Base-by-base conservation (phyloP, 2,888 invertebrate species). In the Ophioninae sp. region DNA sequence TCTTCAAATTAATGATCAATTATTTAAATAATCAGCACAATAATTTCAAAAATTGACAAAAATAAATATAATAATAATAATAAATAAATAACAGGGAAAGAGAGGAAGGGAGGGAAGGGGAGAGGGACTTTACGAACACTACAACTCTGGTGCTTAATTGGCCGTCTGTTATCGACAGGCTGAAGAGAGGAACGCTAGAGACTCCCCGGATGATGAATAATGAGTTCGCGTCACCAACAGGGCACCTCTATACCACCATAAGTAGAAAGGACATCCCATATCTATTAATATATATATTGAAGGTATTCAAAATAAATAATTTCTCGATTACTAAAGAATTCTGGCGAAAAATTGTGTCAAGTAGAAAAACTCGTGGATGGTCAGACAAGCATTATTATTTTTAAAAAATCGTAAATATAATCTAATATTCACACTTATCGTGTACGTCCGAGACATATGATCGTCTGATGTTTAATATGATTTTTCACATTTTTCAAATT, bases 131-230 rank as follows among this genome's bases (percentile, higher is more conserved):
- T 81, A 67, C 63, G 81, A 79, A 79, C 72, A 76, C 84, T 68
- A 81, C 72, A 78, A 73, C 75, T 64, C 64, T 63, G 76, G 61
- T 79, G 79, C 71, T 81, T 81, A 84, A 84, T 84, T 84, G 81
- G 84, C 84, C 84, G 76, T 84, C 81, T 84, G 81, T 84, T 84
- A 84, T 84, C 84, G 84, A 84, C 81, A 84, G 84, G 58, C 75
- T 51, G 68, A 65, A 39, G 79, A 75, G 84, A 84, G 65, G 41
- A 73, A 73, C 63, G 65, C 23, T 58, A 44, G 44, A 58, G 79
- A 30, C 63, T 65, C 64, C 68, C 39, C 51, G 67, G 84, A 81
- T 75, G 78, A 84, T 84, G 84, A 84, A 84, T 84, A 84, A 84
- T 84, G 84, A 84, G 81, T 79, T 72, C 67, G 79, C 79, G 84